Conservation (phyloP, 30 jellyfish, hydroid and myxozoan genomes). For the Nemopilema nomurai region DNA sequence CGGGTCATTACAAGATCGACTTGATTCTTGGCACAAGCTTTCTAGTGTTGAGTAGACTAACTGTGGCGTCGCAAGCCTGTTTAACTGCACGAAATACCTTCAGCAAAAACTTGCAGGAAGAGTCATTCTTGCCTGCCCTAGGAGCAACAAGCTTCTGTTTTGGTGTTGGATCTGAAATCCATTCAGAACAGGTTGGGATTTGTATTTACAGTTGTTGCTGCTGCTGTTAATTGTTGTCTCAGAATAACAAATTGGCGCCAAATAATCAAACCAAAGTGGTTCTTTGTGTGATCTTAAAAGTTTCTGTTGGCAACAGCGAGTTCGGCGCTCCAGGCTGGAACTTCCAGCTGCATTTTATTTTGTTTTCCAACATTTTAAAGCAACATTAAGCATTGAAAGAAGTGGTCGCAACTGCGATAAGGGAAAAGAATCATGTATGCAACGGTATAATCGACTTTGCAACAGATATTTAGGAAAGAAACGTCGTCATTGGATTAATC, state of each 20-base stretch:
- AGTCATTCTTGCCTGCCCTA: not conserved
- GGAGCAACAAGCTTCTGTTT: not conserved
- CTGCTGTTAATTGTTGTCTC: too few relatives aligned
- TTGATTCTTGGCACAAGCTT: not conserved
- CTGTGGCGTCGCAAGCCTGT: not conserved
- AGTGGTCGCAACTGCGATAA: conserved; percentile 11
- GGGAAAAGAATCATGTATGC: conserved; percentile 23
- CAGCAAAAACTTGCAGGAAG: not conserved
- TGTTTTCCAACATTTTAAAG: not conserved
- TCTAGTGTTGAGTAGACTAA: not conserved
- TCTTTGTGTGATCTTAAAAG: too few relatives aligned
- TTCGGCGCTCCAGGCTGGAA: too few relatives aligned
- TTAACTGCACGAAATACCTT: not conserved
- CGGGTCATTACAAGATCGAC: not conserved
- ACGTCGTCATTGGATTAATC: conserved; percentile 30
- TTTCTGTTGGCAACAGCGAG: not conserved
- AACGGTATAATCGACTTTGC: conserved; percentile 14
- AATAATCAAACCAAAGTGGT: too few relatives aligned
- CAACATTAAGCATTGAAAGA: conserved; percentile 8
- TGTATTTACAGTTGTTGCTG: too few relatives aligned
- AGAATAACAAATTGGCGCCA: too few relatives aligned
- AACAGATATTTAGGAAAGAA: conserved; percentile 30
- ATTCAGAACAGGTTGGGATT: not conserved
- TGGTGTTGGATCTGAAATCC: not conserved
- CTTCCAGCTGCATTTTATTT: conserved; percentile 8